phyloP scores from a whole-genome alignment of 2,113 vertebrate species.

The Lepus americanus region DNA sequence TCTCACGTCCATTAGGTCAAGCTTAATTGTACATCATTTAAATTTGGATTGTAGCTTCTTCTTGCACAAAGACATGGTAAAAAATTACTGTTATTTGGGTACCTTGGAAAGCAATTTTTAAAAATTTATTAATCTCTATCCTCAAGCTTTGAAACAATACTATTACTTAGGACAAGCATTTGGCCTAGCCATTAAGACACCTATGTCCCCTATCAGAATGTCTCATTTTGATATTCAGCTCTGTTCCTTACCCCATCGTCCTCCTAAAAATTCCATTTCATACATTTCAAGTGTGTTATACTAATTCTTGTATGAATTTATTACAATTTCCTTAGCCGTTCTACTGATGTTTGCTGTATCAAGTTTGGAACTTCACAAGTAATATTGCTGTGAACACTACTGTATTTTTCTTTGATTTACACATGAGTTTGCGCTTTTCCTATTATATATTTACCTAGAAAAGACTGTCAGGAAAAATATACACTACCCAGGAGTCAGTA shows the following conservation, averaged over 20 bases:
- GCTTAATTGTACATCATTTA: not conserved
- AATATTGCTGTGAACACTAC: not conserved
- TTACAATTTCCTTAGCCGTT: not conserved
- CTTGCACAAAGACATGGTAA: not conserved
- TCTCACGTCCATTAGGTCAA: not conserved
- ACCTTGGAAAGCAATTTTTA: not conserved
- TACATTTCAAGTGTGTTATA: not conserved
- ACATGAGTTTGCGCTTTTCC: not conserved
- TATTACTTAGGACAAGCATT: too few species aligned
- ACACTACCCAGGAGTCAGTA: not conserved
- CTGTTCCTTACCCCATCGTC: too few species aligned
- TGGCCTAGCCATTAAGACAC: too few species aligned
- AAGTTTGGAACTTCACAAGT: not conserved
- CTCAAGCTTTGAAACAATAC: not conserved
- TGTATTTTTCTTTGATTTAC: not conserved
- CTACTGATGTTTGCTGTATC: not conserved
- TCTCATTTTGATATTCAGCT: too few species aligned
- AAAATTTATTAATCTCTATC: not conserved
- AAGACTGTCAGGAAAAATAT: not conserved
- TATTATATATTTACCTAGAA: not conserved
- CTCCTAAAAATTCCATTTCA: too few species aligned
- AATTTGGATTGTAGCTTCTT: not conserved
- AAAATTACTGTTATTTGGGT: not conserved
- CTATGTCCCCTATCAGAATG: too few species aligned
- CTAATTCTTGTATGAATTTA: not conserved